These are phyloP conservation scores for Drosophila subobscura DNA, from an alignment of 1,140 invertebrate species.

Conservation along the genomic window DNA sequence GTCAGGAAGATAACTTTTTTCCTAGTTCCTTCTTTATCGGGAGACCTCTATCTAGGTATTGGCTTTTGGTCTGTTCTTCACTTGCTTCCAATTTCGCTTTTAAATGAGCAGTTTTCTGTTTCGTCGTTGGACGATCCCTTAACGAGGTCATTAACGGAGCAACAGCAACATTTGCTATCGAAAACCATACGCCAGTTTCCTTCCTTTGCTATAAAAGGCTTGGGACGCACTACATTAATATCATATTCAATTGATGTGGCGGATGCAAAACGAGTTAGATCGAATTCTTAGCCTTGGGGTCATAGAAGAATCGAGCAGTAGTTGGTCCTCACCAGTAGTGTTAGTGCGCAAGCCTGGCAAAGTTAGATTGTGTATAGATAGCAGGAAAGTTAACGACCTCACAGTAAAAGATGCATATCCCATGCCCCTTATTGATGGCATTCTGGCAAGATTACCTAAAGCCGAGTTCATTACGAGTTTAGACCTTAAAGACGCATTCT, in stretches of 20 bases:
- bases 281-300: constrained; percentile 11
- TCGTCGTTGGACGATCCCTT: too few species aligned
- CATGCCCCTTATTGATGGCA: neutral
- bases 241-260: constrained; percentile 3
- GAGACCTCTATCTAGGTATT: neutral
- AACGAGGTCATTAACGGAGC: too few species aligned
- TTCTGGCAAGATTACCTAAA: neutral
- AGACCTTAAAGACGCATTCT: constrained; percentile 10
- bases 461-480: constrained; percentile 12
- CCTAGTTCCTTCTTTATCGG: neutral
- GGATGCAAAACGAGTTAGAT: constrained; percentile 11
- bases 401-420: constrained; percentile 22
- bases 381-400: constrained; percentile 3
- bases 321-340: constrained; percentile 15
- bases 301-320: constrained; percentile 18
- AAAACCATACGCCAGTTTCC: neutral
- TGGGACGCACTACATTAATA: constrained; percentile 2
- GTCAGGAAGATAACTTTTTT: neutral
- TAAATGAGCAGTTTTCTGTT: neutral
- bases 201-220: neutral
- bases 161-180: neutral
- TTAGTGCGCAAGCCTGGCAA: constrained; percentile 8
- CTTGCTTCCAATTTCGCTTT: neutral
- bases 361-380: constrained; percentile 8
- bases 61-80: neutral